Base-by-base conservation (phyloP, 2,888 invertebrate species). In the Orchesella flavescens region DNA sequence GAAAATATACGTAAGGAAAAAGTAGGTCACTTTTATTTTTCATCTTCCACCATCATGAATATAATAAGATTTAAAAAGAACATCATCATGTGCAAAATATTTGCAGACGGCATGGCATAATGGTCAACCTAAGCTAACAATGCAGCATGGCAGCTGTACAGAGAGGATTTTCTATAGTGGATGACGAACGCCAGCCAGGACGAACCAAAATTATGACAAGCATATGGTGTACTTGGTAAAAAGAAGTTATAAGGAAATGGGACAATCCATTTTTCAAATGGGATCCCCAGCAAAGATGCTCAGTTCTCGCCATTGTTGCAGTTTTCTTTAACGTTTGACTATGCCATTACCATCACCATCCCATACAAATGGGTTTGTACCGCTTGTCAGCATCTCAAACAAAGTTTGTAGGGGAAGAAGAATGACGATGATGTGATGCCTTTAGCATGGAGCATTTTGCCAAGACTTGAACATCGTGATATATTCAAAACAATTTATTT, bases 1-100 rank as follows among this genome's bases (percentile, higher is more conserved):
- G 76, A 53, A 76, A 59, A 72, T 15, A 53, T 15, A 53, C 21
- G 44, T 43, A 66, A 66, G 69, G 63, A 78, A 74, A 75, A 78
- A 78, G 78, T 78, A 78, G 78, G 78, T 78, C 78, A 78, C 78
- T 78, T 71, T 78, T 78, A 78, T 78, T 78, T 73, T 76, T 76
- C 76, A 68, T 78, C 69, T 65, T 71, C 46, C 19, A 61, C 49
- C 9, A 53, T 76, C 34, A 13, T 55, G 53, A 71, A 19, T 24
- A 55, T 53, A 23, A 34, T 17, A 46, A 46, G 57, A 46, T 49
- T 72, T 13, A 23, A 72, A 63, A 49, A 43, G 15, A 19, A 61
- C n/a, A n/a, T 4, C 34, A 34, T 61, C 63, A 74, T 74, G 49
- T 61, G 73, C 73, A 74, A 74, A 74, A 74, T 61, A 43, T 15